Evolutionary conservation across 1,140 invertebrate genomes (phyloP).

Genomic region (Pararge aegeria): DNA sequence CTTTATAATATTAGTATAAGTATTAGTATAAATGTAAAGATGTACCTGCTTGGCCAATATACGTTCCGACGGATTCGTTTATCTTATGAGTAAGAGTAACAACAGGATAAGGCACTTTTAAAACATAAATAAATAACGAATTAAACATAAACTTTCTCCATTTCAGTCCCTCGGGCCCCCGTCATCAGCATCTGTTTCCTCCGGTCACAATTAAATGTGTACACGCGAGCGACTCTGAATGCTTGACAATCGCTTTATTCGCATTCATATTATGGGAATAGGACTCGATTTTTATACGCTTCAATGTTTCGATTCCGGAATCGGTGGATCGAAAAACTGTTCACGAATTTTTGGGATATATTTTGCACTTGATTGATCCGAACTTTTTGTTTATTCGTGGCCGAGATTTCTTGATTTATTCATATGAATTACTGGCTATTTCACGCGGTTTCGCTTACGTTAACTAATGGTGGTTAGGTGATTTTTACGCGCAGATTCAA

Average conservation of each 20-base stretch:
- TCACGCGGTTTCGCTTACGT: too few relatives aligned
- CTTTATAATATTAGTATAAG: too few relatives aligned
- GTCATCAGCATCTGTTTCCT: constrained; percentile 31
- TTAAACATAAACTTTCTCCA: constrained; percentile 24
- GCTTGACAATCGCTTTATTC: constrained; percentile 33
- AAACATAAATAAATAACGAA: constrained; percentile 5
- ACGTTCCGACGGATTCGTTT: too few relatives aligned
- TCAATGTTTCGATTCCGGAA: constrained; percentile 41
- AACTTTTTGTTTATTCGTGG: constrained; percentile 2
- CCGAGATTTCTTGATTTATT: neutral
- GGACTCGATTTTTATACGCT: constrained; percentile 40
- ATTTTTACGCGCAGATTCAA: too few relatives aligned
- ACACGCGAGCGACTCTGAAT: constrained; percentile 46
- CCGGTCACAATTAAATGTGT: constrained; percentile 60
- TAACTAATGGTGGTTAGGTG: too few relatives aligned
- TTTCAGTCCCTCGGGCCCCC: constrained; percentile 13
- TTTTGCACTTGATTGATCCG: constrained; percentile 12
- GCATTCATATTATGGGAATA: constrained; percentile 35
- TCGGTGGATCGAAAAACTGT: constrained; percentile 35
- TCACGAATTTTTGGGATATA: constrained; percentile 26
- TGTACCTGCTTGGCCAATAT: too few relatives aligned
- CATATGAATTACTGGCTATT: too few relatives aligned
- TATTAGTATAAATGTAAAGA: too few relatives aligned
- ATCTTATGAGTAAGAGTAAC: too few relatives aligned
- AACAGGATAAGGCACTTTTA: neutral